Evolutionary conservation across 2,113 vertebrate species (phyloP).

Genomic region (Eurypyga helias): DNA sequence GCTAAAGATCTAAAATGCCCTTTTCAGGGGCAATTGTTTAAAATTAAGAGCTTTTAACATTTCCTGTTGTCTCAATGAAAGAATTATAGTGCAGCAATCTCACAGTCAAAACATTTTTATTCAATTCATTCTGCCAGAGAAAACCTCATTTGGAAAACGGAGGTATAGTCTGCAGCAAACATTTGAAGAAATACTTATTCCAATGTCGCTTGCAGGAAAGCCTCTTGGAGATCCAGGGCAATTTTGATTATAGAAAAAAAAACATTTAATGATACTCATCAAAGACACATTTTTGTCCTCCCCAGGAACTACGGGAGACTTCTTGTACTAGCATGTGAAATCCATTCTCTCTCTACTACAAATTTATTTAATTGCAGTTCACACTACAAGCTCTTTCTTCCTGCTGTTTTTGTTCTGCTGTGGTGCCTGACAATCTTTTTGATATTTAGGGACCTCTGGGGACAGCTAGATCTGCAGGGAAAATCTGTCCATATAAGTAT

Average conservation of each 20-base stretch:
- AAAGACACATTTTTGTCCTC: not conserved
- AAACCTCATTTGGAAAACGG: not conserved
- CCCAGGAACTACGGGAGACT: not conserved
- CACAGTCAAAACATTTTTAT: not conserved
- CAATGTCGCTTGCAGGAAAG: not conserved
- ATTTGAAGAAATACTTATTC: not conserved
- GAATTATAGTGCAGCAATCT: not conserved
- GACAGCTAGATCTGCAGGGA: not conserved
- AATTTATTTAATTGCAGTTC: constrained; percentile 33
- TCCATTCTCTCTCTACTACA: not conserved
- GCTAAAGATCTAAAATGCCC: not conserved
- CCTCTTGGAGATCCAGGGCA: not conserved
- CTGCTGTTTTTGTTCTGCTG: constrained; percentile 35
- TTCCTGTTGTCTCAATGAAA: not conserved
- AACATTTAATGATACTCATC: constrained; percentile 11
- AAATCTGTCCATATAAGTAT: not conserved
- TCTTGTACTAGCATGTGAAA: not conserved
- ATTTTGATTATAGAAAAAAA: constrained; percentile 7
- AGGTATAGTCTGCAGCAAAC: not conserved
- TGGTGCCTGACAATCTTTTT: not conserved
- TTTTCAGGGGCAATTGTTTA: not conserved
- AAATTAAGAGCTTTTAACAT: not conserved
- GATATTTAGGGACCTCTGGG: not conserved
- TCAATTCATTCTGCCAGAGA: not conserved
- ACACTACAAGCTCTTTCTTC: not conserved